A percentile compares a stretch with the other conserved stretches of the same genome.
Conservation (phyloP, 2,888 invertebrate genomes). For the Yponomeuta evonymella region DNA sequence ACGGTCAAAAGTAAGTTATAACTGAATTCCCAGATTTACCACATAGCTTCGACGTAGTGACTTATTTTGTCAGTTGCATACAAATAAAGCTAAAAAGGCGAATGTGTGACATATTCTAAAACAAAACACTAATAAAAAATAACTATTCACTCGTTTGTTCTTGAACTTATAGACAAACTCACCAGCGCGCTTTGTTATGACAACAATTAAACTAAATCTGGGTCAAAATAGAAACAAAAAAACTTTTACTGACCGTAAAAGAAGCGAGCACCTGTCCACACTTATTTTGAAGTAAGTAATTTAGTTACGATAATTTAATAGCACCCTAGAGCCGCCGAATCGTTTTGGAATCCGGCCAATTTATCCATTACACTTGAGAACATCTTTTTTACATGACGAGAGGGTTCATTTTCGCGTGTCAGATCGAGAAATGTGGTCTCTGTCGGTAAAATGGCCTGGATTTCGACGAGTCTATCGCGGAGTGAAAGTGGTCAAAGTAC, state of each 20-base stretch:
- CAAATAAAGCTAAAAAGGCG: no score
- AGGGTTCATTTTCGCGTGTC: not conserved
- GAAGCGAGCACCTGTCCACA: not conserved
- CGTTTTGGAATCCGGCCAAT: not conserved
- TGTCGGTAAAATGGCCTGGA: not conserved
- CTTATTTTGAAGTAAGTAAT: not conserved
- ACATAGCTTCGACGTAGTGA: no score
- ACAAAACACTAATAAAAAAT: no score
- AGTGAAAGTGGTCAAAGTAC: not conserved
- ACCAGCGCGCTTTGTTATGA: no score
- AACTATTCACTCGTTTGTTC: no score
- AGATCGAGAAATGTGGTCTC: not conserved
- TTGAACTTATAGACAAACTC: no score
- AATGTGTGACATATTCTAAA: no score
- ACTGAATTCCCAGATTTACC: no score
- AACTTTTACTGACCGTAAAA: not conserved
- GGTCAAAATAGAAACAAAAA: not conserved
- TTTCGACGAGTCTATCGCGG: not conserved
- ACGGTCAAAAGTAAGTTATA: no score
- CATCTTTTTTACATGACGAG: not conserved
- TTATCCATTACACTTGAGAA: not conserved
- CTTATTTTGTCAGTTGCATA: no score
- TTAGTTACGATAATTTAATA: not conserved
- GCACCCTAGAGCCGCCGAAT: not conserved
- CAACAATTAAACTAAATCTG: not conserved